Evolutionary conservation across 2,113 vertebrate genomes (phyloP), one percentile per base, ranked within the genome.

Genomic region (Podarcis cretensis): DNA sequence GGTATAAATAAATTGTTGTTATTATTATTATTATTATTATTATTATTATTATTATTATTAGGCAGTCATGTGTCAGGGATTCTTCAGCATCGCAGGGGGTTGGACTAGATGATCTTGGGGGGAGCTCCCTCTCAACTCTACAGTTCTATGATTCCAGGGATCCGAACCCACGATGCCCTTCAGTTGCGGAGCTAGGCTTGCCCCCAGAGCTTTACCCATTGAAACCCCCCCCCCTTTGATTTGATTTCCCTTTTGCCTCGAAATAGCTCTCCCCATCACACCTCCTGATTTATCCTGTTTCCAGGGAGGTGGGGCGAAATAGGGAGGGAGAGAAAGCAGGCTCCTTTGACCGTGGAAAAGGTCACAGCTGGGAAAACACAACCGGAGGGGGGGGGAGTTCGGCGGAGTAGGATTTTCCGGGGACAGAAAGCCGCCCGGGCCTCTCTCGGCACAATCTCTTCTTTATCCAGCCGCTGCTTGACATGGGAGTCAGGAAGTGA

Each of bases 301-400:
- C 71, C 54, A 78, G 43, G 23, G 16, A 1, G 16, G 54, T 1
- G 25, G 79, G 25, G 65, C 9, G 9, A 54, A 12, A 12, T 0
- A 12, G 10, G 48, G 48, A 48, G 9, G 48, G 48, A 54, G 48
- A 54, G 10, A 12, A 12, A 69, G 80, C 20, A 20, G 57, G 66
- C 1, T 43, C 12, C 21, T 84, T 63, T 30, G 2, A 2, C 57
- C 32, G 4, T 69, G 78, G 92, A 89, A 94, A 92, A 93, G 89
- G 27, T n/a, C 71, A 89, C 63, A 90, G 68, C 65, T 82, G 65
- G 90, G 37, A 40, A 89, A 89, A 91, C 63, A 87, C 0, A 0
- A 23, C 30, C 48, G 48, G 48, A 2, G 48, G 30, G 78, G 40
- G 40, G 75, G 30, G 18, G 21, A 81, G 30, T n/a, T 69, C 1